A percentile compares a stretch with the other conserved stretches of the same genome.
Conservation (phyloP, 2,113 vertebrate species). For the Lates calcarifer region DNA sequence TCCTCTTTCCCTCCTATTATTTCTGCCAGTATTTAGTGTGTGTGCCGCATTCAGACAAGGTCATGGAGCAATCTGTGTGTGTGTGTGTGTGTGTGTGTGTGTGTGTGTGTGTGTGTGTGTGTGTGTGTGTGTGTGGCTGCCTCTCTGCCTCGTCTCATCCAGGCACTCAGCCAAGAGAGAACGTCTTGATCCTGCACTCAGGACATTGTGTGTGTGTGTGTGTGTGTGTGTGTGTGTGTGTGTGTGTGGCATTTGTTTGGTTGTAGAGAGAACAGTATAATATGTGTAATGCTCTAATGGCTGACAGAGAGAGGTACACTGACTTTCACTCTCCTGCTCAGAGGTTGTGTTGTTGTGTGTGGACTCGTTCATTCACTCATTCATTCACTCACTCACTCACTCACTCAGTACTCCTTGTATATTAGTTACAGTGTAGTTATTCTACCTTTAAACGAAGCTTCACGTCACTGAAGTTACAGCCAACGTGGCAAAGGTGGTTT, state of each 20-base stretch:
- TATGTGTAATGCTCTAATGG: constrained; percentile 60
- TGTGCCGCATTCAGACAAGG: constrained; percentile 68
- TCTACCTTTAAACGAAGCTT: too few relatives aligned
- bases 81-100: constrained; percentile 20
- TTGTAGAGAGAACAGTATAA: constrained; percentile 50
- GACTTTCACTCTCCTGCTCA: constrained; percentile 43
- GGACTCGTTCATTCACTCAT: too few relatives aligned
- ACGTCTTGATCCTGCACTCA: constrained; percentile 64
- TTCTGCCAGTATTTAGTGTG: constrained; percentile 62
- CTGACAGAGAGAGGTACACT: constrained; percentile 42
- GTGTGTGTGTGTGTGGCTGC: constrained; percentile 8
- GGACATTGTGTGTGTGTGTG: constrained; percentile 48
- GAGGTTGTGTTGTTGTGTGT: background rate
- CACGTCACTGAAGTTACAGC: too few relatives aligned
- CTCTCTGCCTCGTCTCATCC: constrained; percentile 45
- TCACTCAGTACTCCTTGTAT: too few relatives aligned
- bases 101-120: constrained; percentile 10
- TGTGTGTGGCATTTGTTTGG: constrained; percentile 43
- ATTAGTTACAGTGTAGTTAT: too few relatives aligned
- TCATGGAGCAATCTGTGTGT: constrained; percentile 68
- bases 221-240: constrained; percentile 47
- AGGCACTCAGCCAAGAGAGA: constrained; percentile 70
- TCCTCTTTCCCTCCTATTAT: constrained; percentile 37
- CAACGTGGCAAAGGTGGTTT: too few relatives aligned
- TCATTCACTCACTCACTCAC: background rate